phyloP scores from a whole-genome alignment of 2,888 invertebrate species.

The Phyllotreta cruciferae region DNA sequence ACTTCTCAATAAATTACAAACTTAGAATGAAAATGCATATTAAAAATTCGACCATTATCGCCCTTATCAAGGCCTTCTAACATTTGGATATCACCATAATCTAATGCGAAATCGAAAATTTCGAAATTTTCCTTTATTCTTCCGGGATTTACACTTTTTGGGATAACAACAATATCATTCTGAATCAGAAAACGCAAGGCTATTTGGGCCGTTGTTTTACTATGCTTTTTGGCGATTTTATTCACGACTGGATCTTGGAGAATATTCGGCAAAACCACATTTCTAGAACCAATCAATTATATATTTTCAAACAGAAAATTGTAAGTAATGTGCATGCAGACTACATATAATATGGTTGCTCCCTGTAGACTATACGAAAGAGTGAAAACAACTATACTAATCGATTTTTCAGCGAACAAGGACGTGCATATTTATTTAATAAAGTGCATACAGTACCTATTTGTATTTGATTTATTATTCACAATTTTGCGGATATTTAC shows the following conservation, averaged over 20 bases:
- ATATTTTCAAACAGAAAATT: background rate
- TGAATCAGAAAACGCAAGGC: slow-evolving; percentile 75
- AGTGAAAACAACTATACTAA: background rate
- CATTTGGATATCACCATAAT: slow-evolving; percentile 65
- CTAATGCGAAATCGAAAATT: slow-evolving; percentile 73
- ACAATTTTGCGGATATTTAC: too few relatives aligned
- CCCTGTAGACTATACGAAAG: too few relatives aligned
- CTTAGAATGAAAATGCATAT: slow-evolving; percentile 56
- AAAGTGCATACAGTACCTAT: too few relatives aligned
- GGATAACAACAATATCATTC: slow-evolving; percentile 74
- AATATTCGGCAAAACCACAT: slow-evolving; percentile 65
- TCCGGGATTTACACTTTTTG: slow-evolving; percentile 77
- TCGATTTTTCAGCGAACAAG: too few relatives aligned
- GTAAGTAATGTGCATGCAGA: too few relatives aligned
- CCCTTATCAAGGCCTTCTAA: slow-evolving; percentile 70
- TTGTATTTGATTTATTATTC: too few relatives aligned
- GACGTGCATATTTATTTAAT: too few relatives aligned
- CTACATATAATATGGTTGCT: too few relatives aligned
- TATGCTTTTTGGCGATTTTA: slow-evolving; percentile 64
- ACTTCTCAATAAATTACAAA: slow-evolving; percentile 21
- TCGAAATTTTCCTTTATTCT: slow-evolving; percentile 78
- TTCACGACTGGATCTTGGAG: slow-evolving; percentile 66
- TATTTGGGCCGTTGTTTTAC: slow-evolving; percentile 75
- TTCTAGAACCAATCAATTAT: background rate
- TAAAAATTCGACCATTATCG: slow-evolving; percentile 69